phyloP scores from a whole-genome alignment of 2,797 vertebrate species.

The Aythya fuligula region DNA sequence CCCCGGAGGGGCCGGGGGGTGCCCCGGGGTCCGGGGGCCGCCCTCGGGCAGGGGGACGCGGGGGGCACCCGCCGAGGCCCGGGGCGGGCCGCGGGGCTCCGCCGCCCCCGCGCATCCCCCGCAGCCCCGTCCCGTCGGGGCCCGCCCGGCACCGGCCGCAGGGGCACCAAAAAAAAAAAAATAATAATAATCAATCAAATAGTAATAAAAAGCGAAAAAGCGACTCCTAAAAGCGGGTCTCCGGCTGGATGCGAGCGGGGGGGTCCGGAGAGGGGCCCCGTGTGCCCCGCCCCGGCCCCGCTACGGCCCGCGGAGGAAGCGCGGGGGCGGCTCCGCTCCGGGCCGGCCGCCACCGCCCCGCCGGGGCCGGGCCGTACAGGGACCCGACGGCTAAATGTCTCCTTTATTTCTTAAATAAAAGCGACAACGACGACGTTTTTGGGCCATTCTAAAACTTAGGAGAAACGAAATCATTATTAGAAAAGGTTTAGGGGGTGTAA shows the following conservation, averaged over 20 bases:
- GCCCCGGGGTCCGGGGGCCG: not conserved
- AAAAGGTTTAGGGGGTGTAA: not conserved
- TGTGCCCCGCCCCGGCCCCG: no score
- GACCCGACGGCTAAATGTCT: not conserved
- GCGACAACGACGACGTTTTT: not conserved
- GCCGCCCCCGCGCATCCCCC: constrained; percentile 23
- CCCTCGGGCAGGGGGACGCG: not conserved
- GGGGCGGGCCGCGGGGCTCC: not conserved
- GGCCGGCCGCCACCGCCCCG: not conserved
- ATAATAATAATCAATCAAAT: no score
- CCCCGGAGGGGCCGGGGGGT: not conserved
- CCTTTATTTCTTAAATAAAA: not conserved
- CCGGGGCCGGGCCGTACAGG: not conserved
- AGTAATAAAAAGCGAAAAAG: not conserved
- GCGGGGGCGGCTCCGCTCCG: no score
- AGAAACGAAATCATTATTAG: not conserved
- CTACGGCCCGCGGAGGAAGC: not conserved
- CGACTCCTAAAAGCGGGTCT: no score
- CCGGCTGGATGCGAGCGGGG: not conserved
- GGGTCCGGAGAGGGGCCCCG: no score
- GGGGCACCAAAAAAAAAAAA: not conserved
- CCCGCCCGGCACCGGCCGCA: not conserved
- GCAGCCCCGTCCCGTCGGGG: constrained; percentile 6
- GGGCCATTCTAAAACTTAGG: not conserved
- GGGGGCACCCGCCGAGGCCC: not conserved